Evolutionary conservation across 2,888 invertebrate species (phyloP), one percentile per base, ranked within the genome.

Genomic region (Poecilus cupreus): DNA sequence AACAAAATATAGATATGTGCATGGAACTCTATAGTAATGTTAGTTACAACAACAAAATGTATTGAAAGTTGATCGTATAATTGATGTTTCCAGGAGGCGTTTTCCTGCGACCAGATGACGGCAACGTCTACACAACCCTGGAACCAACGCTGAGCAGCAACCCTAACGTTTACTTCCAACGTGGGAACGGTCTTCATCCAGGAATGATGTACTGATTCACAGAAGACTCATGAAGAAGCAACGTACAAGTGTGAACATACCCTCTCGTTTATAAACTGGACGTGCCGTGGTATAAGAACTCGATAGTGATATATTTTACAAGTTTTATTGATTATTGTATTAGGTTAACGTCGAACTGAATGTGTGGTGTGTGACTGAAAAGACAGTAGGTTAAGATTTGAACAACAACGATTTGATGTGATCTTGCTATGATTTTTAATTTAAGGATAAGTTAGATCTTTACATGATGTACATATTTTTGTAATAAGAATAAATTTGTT

Each of bases 151-250:
- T 96, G 89, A 96, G 96, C 89, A 95, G 94, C 89, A 96, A 96
- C 91, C 96, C 96, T 85, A 96, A 96, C 91, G 96, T 96, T 84
- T 96, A 94, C 90, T 96, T 96, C 90, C 96, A 96, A 90, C 93
- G 96, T 87, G 92, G 94, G 86, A 94, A 94, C 82, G 91, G 91
- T 83, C 93, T 96, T 86, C 96, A 96, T 91, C 96, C 96, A 85
- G 96, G 96, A 89, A 96, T 96, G 95, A 96, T 96, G 94, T 96
- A 96, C 90, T 96, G 91, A 93, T 13, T 0, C 43, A 11, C 43
- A n/a, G 11, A 3, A 43, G 11, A n/a, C n/a, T n/a, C 10, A 43
- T n/a, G 11, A 10, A 43, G 10, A 43, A 43, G 3, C 13, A 43
- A n/a, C 13, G n/a, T 43, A 43, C 43, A 43, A 8, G 43, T 43